Base-by-base conservation (phyloP, 2,888 invertebrate species). In the Busseola fusca region DNA sequence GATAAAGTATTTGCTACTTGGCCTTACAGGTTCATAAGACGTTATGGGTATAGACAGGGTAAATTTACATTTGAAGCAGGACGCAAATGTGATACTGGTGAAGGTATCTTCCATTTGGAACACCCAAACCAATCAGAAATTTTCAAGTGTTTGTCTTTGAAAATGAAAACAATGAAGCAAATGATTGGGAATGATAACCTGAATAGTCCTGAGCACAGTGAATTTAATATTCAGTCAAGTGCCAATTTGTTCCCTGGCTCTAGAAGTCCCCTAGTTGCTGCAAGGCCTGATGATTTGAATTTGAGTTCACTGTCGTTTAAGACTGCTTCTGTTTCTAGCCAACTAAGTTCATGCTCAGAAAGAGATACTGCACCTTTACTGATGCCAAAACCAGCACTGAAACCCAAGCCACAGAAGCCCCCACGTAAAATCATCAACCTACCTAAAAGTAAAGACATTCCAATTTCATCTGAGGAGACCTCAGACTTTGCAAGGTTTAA, bases 61-160 rank as follows among this genome's bases (percentile, higher is more conserved):
- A 98, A 97, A 91, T 98, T 98, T 88, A 98, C 98, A 50, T 98
- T 98, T 91, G 98, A 98, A 95, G 98, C 98, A 30, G 98, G 98
- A 0, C 96, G 98, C 73, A 98, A 98, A 92, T 98, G 98, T 93
- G 97, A 97, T 82, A 98, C 98, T 1, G 98, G 98, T 0, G 98
- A 98, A 93, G 98, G 98, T 1, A 97, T 97, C 7, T 98, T 98
- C 86, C 97, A 97, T 72, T 92, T 98, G 74, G 98, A 98, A 88
- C 98, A 98, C 89, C 96, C 97, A 57, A 98, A 98, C 90, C 98
- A 98, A 79, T 97, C 98, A 83, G 98, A 98, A 90, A 98, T 98
- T 81, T 98, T 97, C 81, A 97, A 98, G 79, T 98, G 98, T 88
- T 96, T 98, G 84, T 97, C 97, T 16, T 96, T 97, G 9, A 98